These are phyloP conservation scores for Synanthedon vespiformis DNA, from an alignment of 2,888 invertebrate species.

Conservation along the genomic window DNA sequence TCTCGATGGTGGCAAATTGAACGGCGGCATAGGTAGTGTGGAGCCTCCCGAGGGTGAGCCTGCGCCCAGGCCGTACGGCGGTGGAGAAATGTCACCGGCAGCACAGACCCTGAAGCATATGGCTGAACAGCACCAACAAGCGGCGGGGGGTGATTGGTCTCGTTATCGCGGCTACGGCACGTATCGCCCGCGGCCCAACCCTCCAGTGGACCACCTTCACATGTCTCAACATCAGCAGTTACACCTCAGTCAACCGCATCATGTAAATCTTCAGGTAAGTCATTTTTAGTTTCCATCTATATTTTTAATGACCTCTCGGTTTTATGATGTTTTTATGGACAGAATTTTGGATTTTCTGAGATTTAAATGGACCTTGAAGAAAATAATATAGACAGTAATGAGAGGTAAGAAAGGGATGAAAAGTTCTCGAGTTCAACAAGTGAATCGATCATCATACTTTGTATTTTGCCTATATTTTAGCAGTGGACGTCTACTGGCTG, in stretches of 20 bases:
- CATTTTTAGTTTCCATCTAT: background rate
- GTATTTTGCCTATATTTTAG: no score
- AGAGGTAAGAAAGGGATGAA: no score
- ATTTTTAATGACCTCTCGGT: no score
- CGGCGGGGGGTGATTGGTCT: conserved; percentile 69
- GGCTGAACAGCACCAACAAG: conserved; percentile 96
- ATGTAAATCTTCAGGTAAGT: conserved; percentile 80
- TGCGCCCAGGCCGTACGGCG: conserved; percentile 58
- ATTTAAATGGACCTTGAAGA: no score
- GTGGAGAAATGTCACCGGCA: conserved; percentile 87
- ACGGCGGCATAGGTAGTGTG: conserved; percentile 36
- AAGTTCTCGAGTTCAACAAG: no score
- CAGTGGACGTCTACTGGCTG: no score
- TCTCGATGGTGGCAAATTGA: conserved; percentile 51
- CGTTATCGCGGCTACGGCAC: conserved; percentile 69
- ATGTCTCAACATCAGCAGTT: conserved; percentile 91
- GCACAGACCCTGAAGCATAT: conserved; percentile 96
- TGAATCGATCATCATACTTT: no score
- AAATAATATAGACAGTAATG: no score
- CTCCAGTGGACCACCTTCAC: conserved; percentile 72
- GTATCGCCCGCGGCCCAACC: conserved; percentile 60
- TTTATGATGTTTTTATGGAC: no score
- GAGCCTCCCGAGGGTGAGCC: conserved; percentile 62
- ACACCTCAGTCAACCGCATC: conserved; percentile 85
- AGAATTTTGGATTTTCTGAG: no score